Evolutionary conservation across 2,797 vertebrate genomes (phyloP).

Genomic region (Podarcis siculus): DNA sequence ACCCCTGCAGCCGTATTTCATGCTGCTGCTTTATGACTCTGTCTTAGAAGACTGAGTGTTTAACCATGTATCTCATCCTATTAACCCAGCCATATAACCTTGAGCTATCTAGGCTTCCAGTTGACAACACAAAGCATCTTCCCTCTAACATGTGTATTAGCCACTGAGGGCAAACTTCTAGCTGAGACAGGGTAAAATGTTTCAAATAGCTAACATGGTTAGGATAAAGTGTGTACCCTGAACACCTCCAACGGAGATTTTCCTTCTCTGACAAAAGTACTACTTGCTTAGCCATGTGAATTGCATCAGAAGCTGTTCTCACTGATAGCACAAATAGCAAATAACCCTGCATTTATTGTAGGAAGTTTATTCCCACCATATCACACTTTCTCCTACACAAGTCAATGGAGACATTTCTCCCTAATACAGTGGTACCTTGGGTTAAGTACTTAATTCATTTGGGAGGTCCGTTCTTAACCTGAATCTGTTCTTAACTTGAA

Average conservation of each 20-base stretch:
- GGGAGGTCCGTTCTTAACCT: too few species aligned
- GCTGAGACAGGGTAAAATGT: slow-evolving; percentile 40
- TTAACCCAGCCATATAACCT: slow-evolving; percentile 75
- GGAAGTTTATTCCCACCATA: too few species aligned
- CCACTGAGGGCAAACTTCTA: slow-evolving; percentile 39
- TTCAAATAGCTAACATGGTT: slow-evolving; percentile 34
- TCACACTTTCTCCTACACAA: too few species aligned
- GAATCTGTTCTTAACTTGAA: too few species aligned
- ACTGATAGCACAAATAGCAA: slow-evolving; percentile 3
- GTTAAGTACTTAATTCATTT: too few species aligned
- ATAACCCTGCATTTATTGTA: not conserved
- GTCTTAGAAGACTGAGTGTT: slow-evolving; percentile 69
- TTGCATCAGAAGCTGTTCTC: not conserved
- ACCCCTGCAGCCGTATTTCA: slow-evolving; percentile 66
- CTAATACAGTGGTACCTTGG: too few species aligned
- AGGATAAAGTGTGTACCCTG: slow-evolving; percentile 23
- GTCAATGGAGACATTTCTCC: too few species aligned
- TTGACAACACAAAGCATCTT: slow-evolving; percentile 50
- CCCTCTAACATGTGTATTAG: slow-evolving; percentile 53
- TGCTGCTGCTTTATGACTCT: slow-evolving; percentile 65
- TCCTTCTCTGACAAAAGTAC: slow-evolving; percentile 24
- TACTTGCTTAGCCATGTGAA: slow-evolving; percentile 16
- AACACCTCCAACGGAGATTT: slow-evolving; percentile 32
- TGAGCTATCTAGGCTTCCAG: slow-evolving; percentile 68
- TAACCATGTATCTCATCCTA: slow-evolving; percentile 70